phyloP scores from a whole-genome alignment of 1,140 invertebrate genomes.

The Drosophila sturtevanti region DNA sequence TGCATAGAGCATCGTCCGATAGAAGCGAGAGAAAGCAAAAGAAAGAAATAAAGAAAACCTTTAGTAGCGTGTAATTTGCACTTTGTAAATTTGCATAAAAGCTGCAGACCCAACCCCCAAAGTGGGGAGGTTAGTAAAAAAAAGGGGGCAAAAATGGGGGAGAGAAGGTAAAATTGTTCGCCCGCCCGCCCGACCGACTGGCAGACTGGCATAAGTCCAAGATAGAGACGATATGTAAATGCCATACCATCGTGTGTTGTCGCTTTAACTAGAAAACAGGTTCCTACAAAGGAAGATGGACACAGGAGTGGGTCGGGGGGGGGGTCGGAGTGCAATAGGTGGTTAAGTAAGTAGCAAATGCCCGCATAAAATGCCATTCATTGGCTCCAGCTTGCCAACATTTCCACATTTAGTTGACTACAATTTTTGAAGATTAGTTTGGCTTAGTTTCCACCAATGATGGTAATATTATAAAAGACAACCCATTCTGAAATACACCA shows the following conservation, averaged over 20 bases:
- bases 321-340: too few relatives aligned
- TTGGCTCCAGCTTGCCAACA: slow-evolving; percentile 41
- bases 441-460: background rate
- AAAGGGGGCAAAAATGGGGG: background rate
- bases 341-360: slow-evolving; percentile 1
- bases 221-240: slow-evolving; percentile 79
- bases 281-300: background rate
- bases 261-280: slow-evolving; percentile 53
- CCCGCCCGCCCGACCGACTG: background rate
- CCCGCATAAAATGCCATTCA: slow-evolving; percentile 69
- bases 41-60: slow-evolving; percentile 57
- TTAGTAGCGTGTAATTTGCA: slow-evolving; percentile 82
- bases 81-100: slow-evolving; percentile 82
- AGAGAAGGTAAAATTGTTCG: background rate
- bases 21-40: slow-evolving; percentile 22
- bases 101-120: slow-evolving; percentile 44
- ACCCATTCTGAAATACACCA: too few relatives aligned
- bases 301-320: too few relatives aligned
- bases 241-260: slow-evolving; percentile 73
- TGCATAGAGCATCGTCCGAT: slow-evolving; percentile 45
- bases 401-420: slow-evolving; percentile 54
- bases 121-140: background rate
- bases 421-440: slow-evolving; percentile 1
- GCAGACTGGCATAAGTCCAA: slow-evolving; percentile 70
- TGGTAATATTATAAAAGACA: background rate